A percentile compares a stretch with the other conserved stretches of the same genome.
phyloP scores from a whole-genome alignment of 2,113 vertebrate genomes.

The Pavo muticus region DNA sequence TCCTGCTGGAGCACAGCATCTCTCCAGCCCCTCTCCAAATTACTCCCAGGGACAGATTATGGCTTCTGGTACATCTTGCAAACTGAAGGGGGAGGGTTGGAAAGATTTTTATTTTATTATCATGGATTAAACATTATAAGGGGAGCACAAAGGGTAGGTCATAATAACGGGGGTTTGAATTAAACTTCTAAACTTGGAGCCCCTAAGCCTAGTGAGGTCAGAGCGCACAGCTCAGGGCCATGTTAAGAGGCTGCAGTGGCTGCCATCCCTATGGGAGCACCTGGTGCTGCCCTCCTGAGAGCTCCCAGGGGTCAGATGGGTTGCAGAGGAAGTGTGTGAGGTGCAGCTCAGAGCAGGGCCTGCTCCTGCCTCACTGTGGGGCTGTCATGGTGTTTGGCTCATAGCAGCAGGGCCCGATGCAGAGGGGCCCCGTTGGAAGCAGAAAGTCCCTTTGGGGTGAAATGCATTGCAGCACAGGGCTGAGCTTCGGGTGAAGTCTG shows the following conservation, averaged over 20 bases:
- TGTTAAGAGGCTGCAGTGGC: background rate
- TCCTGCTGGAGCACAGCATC: background rate
- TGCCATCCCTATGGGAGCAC: background rate
- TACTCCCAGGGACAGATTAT: background rate
- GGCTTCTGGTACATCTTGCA: background rate
- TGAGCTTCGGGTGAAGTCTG: background rate
- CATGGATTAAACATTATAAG: background rate
- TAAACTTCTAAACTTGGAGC: slow-evolving; percentile 7
- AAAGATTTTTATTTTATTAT: too few species aligned
- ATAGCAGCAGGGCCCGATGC: too few species aligned
- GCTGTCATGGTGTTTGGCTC: too few species aligned
- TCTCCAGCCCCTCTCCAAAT: background rate
- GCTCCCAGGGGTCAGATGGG: background rate
- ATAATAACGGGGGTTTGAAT: slow-evolving; percentile 16
- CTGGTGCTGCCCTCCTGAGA: background rate
- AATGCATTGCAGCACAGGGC: too few species aligned
- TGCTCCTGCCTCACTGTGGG: too few species aligned
- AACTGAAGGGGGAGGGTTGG: background rate
- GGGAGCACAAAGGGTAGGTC: background rate
- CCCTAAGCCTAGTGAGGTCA: slow-evolving; percentile 15
- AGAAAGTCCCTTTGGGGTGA: background rate
- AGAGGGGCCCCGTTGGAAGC: too few species aligned
- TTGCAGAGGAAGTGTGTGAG: background rate
- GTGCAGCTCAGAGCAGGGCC: background rate
- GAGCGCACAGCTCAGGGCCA: background rate